Evolutionary conservation across 2,888 invertebrate species (phyloP).

Genomic region (Eupithecia inturbata): DNA sequence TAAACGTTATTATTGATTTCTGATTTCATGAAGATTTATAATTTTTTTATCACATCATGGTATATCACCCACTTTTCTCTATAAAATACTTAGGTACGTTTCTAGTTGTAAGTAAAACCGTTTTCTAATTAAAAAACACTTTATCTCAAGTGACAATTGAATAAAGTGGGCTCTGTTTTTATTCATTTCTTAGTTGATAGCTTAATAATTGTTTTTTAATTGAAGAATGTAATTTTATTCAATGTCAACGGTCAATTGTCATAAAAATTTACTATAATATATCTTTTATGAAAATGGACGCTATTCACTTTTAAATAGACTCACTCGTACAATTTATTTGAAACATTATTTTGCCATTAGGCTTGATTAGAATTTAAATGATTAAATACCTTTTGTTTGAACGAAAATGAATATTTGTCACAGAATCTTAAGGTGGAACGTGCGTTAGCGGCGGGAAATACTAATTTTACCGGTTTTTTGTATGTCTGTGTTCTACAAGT

Average conservation of each 20-base stretch:
- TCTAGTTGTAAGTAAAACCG: not conserved
- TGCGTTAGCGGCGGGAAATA: no score
- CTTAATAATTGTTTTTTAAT: conserved; percentile 19
- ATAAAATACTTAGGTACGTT: no score
- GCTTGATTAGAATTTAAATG: no score
- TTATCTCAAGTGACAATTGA: conserved; percentile 1
- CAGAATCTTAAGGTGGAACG: no score
- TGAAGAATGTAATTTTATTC: not conserved
- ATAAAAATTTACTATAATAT: not conserved
- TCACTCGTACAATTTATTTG: not conserved
- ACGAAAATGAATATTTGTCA: no score
- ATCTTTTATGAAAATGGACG: not conserved
- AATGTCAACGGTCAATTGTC: not conserved
- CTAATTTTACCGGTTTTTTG: no score
- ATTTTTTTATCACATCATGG: no score
- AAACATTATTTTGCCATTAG: not conserved
- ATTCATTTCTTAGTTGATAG: conserved; percentile 6
- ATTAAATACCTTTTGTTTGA: no score
- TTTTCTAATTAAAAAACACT: conserved; percentile 6
- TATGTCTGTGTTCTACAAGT: no score
- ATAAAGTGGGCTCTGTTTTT: conserved; percentile 2
- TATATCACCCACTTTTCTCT: no score
- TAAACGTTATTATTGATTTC: no score
- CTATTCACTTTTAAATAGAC: not conserved
- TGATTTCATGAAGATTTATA: no score